These are phyloP conservation scores for Piezodorus guildinii DNA, from an alignment of 1,140 invertebrate species.

Conservation along the genomic window DNA sequence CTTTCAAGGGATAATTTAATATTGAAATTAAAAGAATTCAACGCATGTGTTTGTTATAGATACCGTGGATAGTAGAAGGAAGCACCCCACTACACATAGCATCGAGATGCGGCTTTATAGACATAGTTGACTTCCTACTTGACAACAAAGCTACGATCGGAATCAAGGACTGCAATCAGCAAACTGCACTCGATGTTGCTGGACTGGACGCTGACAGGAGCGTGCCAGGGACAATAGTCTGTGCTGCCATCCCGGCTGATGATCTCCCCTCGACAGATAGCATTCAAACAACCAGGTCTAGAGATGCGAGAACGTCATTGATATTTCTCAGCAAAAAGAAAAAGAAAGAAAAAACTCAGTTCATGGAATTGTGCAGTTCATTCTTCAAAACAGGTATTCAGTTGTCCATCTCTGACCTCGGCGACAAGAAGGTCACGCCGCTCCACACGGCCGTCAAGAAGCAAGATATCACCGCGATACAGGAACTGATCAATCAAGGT, in stretches of 20 bases:
- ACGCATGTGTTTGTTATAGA: not conserved
- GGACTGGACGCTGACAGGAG: slow-evolving; percentile 26
- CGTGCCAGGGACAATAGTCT: not conserved
- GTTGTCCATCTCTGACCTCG: too few species aligned
- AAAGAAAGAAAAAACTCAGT: too few species aligned
- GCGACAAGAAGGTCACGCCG: slow-evolving; percentile 9
- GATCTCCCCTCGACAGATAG: too few species aligned
- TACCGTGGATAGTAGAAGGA: slow-evolving; percentile 23
- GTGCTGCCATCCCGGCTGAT: too few species aligned
- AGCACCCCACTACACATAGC: slow-evolving; percentile 39
- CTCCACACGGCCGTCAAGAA: slow-evolving; percentile 23
- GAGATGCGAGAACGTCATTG: too few species aligned
- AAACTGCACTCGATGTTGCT: slow-evolving; percentile 39
- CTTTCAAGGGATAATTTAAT: too few species aligned
- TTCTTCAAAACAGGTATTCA: too few species aligned
- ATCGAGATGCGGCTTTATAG: slow-evolving; percentile 32
- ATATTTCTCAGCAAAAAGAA: too few species aligned
- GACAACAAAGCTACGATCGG: slow-evolving; percentile 37
- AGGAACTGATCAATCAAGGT: slow-evolving; percentile 33
- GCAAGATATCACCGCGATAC: slow-evolving; percentile 31
- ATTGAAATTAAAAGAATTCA: too few species aligned
- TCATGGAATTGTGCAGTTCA: too few species aligned
- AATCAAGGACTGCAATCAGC: slow-evolving; percentile 33
- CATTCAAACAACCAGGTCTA: too few species aligned
- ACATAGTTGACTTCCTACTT: slow-evolving; percentile 36